Conservation (phyloP, 2,113 vertebrate genomes). For the Channa argus region DNA sequence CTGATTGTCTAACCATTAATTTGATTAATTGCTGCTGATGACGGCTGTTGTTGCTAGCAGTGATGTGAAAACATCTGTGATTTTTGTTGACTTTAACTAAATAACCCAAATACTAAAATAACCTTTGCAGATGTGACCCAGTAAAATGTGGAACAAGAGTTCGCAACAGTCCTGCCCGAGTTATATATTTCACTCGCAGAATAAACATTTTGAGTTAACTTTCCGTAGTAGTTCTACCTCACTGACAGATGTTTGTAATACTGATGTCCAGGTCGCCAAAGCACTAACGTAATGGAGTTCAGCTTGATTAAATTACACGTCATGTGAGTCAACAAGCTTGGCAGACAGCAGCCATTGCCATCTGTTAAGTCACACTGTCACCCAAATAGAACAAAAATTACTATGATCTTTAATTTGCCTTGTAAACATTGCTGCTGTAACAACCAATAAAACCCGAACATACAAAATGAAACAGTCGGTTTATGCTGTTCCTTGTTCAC, state of each 20-base stretch:
- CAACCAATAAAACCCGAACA: not conserved
- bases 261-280: slow-evolving; percentile 37
- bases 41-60: not conserved
- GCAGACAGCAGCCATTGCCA: slow-evolving; percentile 46
- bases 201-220: not conserved
- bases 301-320: slow-evolving; percentile 76
- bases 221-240: slow-evolving; percentile 17
- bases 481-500: not conserved
- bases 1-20: not conserved
- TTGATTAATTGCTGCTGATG: not conserved
- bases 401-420: slow-evolving; percentile 18
- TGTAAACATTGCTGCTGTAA: not conserved
- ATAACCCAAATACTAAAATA: not conserved
- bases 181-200: not conserved
- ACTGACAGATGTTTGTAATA: slow-evolving; percentile 62
- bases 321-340: slow-evolving; percentile 41
- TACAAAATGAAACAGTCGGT: not conserved
- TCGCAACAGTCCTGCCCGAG: not conserved
- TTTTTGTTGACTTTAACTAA: not conserved
- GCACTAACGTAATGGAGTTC: slow-evolving; percentile 60
- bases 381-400: slow-evolving; percentile 13
- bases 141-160: not conserved
- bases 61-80: not conserved
- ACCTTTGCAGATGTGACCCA: not conserved
- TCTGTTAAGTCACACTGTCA: slow-evolving; percentile 61